Conservation (phyloP, 2,113 vertebrate species). For the Ptilorrhoa leucosticta region DNA sequence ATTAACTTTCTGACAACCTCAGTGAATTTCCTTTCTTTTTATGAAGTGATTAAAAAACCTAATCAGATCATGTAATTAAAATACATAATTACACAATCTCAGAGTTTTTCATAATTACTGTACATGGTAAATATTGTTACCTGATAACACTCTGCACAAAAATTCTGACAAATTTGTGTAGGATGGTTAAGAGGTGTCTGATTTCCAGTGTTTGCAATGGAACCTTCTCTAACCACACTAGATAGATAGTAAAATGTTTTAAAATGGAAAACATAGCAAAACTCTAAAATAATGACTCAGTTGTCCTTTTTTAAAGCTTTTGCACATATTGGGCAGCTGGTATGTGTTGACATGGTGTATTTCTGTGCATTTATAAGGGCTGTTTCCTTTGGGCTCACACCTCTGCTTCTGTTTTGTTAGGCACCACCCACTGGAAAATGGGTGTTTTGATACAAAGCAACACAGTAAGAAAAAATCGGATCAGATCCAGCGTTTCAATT, state of each 20-base stretch:
- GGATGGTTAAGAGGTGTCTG: background rate
- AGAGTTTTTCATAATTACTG: constrained; percentile 56
- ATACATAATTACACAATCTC: constrained; percentile 65
- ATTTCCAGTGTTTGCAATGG: background rate
- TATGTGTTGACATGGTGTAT: background rate
- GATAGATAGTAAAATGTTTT: background rate
- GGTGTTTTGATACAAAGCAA: constrained; percentile 20
- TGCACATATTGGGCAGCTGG: background rate
- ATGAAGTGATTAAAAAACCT: constrained; percentile 72
- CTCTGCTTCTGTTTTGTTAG: constrained; percentile 21
- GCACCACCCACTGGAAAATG: background rate
- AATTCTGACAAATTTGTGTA: background rate
- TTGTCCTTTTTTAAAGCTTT: background rate
- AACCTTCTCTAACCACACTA: background rate
- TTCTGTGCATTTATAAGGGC: background rate
- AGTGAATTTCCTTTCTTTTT: constrained; percentile 71
- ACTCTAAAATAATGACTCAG: background rate
- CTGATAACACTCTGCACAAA: constrained; percentile 19
- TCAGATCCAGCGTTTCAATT: background rate
- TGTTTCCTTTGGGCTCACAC: background rate
- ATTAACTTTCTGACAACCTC: constrained; percentile 64
- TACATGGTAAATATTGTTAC: constrained; percentile 59
- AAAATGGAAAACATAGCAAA: background rate
- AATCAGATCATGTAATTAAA: constrained; percentile 71
- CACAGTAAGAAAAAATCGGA: background rate